Percentiles rank a stretch among this genome's conserved stretches.
phyloP scores from a whole-genome alignment of 2,113 vertebrate species.

The Chionis minor region DNA sequence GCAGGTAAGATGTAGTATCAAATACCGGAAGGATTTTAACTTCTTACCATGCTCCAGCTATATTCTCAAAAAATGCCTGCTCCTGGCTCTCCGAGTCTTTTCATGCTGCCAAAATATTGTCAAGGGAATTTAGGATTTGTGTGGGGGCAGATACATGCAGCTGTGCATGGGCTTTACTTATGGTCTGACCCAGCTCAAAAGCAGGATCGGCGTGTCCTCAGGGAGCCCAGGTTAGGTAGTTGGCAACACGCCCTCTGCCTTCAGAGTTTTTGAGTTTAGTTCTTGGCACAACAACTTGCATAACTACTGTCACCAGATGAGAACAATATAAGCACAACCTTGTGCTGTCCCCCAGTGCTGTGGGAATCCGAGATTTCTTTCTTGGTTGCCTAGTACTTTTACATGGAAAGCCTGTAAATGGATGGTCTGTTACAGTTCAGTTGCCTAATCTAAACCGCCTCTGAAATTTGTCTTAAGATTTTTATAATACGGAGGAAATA shows the following conservation, averaged over 20 bases:
- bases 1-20: neutral
- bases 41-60: neutral
- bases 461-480: neutral
- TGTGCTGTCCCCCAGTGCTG: neutral
- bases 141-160: neutral
- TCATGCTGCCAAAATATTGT: neutral
- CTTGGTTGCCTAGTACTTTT: neutral
- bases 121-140: neutral
- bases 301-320: neutral
- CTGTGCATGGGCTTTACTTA: neutral
- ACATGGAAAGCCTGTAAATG: neutral
- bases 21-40: neutral
- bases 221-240: neutral
- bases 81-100: neutral
- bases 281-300: neutral
- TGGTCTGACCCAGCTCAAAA: neutral
- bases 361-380: neutral
- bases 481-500: neutral
- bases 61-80: neutral
- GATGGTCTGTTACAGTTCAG: neutral
- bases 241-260: neutral
- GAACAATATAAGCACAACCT: neutral
- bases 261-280: neutral
- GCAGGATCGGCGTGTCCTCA: neutral
- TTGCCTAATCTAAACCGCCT: neutral